Conservation (phyloP, 1,140 invertebrate species). For the Diabrotica undecimpunctata region DNA sequence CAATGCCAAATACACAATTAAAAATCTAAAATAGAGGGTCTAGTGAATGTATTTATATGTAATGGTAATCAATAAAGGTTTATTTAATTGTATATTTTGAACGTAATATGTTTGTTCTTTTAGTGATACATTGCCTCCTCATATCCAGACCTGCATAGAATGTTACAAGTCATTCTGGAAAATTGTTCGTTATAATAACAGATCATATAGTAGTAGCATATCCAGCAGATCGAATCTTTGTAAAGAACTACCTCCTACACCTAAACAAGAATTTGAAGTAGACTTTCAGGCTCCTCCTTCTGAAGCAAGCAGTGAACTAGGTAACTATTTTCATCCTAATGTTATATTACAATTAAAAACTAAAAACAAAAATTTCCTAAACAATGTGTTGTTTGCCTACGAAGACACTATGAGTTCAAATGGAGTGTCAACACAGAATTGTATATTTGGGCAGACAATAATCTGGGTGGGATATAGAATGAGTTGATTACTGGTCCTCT, state of each 20-base stretch:
- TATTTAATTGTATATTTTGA: background rate
- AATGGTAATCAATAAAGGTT: no score
- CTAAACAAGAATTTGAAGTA: conserved; percentile 54
- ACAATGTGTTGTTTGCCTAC: no score
- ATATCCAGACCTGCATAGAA: conserved; percentile 80
- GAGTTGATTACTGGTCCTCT: no score
- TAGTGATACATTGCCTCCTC: conserved; percentile 64
- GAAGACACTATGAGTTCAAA: no score
- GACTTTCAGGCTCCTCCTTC: conserved; percentile 45
- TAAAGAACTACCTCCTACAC: conserved; percentile 41
- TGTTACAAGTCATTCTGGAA: conserved; percentile 87
- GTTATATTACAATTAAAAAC: background rate
- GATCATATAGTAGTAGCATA: conserved; percentile 58
- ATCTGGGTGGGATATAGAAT: no score
- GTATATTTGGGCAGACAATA: no score
- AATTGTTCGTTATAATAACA: conserved; percentile 72
- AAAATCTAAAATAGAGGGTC: no score
- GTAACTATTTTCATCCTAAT: conserved; percentile 20
- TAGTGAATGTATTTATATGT: no score
- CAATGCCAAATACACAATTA: no score
- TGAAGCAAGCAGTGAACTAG: conserved; percentile 42
- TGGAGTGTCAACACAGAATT: no score
- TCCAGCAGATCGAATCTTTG: conserved; percentile 36
- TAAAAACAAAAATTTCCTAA: no score
- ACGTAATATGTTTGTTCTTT: conserved; percentile 25